These are phyloP conservation scores for Epiblema foenella DNA, from an alignment of 2,888 invertebrate genomes.

Conservation along the genomic window DNA sequence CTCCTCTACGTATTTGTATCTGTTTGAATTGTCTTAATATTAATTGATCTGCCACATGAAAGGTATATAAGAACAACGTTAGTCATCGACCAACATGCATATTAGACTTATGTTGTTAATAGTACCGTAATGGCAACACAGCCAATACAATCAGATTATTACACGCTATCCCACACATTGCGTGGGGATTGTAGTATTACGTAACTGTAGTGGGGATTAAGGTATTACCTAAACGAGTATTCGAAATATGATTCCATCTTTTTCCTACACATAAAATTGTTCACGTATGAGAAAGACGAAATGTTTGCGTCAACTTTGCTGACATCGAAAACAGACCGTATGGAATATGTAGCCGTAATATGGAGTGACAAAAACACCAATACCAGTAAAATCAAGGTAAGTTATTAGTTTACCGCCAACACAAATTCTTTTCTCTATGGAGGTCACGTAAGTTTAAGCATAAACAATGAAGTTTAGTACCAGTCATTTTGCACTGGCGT, in stretches of 20 bases:
- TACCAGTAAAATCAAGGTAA: constrained; percentile 13
- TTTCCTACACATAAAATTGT: not conserved
- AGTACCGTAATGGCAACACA: too few species aligned
- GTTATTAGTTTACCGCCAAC: constrained; percentile 3
- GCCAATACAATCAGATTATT: not conserved
- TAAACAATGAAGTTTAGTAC: not conserved
- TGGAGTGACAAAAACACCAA: not conserved
- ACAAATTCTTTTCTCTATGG: not conserved
- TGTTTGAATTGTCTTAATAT: too few species aligned
- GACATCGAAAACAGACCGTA: not conserved
- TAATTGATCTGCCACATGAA: too few species aligned
- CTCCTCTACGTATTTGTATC: too few species aligned
- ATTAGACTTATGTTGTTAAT: too few species aligned
- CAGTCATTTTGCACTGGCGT: not conserved
- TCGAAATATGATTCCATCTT: not conserved
- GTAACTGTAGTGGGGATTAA: constrained; percentile 7
- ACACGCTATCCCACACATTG: constrained; percentile 10
- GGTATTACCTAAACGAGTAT: not conserved
- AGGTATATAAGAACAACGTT: too few species aligned
- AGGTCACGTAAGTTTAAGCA: not conserved
- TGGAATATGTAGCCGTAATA: not conserved
- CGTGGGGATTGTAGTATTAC: constrained; percentile 8
- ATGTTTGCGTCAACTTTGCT: not conserved
- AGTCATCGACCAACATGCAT: too few species aligned
- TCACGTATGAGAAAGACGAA: not conserved